Evolutionary conservation across 2,113 vertebrate genomes (phyloP), one percentile per base, ranked within the genome.

Genomic region (Pseudorhombus dupliciocellatus): DNA sequence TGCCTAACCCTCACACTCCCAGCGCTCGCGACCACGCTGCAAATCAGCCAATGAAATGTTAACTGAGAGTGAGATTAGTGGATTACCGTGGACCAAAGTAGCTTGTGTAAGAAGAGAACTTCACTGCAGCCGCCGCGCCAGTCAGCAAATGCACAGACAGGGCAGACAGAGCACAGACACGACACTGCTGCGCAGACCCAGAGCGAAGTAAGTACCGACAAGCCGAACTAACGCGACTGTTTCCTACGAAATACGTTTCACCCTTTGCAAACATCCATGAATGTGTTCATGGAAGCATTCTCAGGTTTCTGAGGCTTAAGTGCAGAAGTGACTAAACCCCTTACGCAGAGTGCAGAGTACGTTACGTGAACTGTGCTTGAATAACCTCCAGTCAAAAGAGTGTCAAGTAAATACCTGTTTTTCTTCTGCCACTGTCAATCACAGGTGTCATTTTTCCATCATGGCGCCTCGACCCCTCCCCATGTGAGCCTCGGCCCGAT

Each of bases 81-180:
- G 90, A 93, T 93, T 92, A 92, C 60, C 77, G 26, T 76, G 71
- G 34, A 69, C 79, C 73, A 88, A 89, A 92, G 81, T 79, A 88
- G 91, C 88, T 92, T 91, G 83, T 81, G 81, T 87, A 67, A 75
- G 65, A 78, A 68, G 82, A 86, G 85, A 81, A 68, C 4, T 66
- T 56, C 75, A 66, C 62, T 22, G 55, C 59, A 63, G 67, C 57
- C 79, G 74, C 69, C 2, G 20, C 58, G 55, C 71, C 65, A 73
- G 84, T 85, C 74, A 81, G 82, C 78, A 86, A 75, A 87, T 87
- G 85, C 81, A 67, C 64, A 52, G 16, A 67, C 64, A 52, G 16
- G 70, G 60, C 64, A 74, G 73, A 59, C 70, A 46, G 44, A 63
- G 30, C 51, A 37, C 62, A 46, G 34, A 40, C 55, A 40, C 34